Evolutionary conservation across 2,797 vertebrate genomes (phyloP).

Genomic region (Carapus acus): DNA sequence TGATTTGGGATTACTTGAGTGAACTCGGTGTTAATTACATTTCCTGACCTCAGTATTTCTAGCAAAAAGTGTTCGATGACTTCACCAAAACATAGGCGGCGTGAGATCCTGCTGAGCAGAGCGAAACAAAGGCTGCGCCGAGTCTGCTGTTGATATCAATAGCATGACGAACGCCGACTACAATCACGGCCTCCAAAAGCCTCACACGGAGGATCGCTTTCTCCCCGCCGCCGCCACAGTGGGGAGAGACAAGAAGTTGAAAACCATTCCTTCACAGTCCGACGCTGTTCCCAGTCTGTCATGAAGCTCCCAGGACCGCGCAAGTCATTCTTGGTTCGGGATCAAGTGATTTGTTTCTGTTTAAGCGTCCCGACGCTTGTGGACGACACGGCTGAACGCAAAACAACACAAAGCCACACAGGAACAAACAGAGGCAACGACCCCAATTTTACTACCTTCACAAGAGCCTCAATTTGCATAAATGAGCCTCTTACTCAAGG

Average conservation of each 20-base stretch:
- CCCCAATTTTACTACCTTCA: neutral
- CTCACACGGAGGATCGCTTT: constrained; percentile 20
- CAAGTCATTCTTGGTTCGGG: neutral
- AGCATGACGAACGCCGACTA: constrained; percentile 8
- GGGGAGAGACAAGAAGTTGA: constrained; percentile 2
- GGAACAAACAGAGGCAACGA: neutral
- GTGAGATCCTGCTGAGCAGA: constrained; percentile 22
- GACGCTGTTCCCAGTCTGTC: constrained; percentile 3
- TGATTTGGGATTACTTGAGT: constrained; percentile 9
- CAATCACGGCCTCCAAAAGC: constrained; percentile 8
- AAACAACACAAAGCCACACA: neutral
- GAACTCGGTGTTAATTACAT: constrained; percentile 14
- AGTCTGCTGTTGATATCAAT: constrained; percentile 30
- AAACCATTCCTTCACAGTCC: neutral
- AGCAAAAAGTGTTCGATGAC: constrained; percentile 28
- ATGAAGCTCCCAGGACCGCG: constrained; percentile 4
- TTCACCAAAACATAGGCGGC: constrained; percentile 31
- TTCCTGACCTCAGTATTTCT: constrained; percentile 35
- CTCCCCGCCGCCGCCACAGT: constrained; percentile 12
- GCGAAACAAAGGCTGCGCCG: constrained; percentile 31
- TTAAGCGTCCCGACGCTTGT: neutral
- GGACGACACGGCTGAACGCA: neutral
- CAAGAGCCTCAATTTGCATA: constrained; percentile 5
- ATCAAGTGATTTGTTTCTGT: constrained; percentile 12
- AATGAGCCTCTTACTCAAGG: constrained; percentile 2